Conservation (phyloP, 2,797 vertebrate genomes). For the Ataeniobius toweri region DNA sequence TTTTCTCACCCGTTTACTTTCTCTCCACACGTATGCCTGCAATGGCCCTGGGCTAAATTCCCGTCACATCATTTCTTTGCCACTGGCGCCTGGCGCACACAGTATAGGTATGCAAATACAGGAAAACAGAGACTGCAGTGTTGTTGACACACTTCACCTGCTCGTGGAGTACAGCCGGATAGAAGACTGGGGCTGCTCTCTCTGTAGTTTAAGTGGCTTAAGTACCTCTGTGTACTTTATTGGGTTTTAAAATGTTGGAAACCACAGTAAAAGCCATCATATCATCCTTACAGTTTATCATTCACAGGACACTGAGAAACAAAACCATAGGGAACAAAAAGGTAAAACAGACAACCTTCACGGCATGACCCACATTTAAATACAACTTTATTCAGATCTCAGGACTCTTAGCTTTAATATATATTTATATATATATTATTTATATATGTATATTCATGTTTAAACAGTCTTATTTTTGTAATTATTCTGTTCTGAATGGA, state of each 20-base stretch:
- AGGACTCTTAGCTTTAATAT: conserved; percentile 71
- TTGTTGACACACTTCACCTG: conserved; percentile 60
- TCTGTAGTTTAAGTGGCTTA: conserved; percentile 50
- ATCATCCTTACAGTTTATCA: conserved; percentile 79
- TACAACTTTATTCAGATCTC: conserved; percentile 83
- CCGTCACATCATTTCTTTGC: conserved; percentile 68
- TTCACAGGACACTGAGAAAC: conserved; percentile 74
- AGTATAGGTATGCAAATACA: conserved; percentile 71
- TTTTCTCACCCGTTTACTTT: conserved; percentile 30
- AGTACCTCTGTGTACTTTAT: conserved; percentile 78
- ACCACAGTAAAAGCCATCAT: conserved; percentile 81
- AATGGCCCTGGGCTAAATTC: conserved; percentile 42
- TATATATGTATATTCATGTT: conserved; percentile 66
- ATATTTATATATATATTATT: conserved; percentile 42
- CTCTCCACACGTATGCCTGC: conserved; percentile 46
- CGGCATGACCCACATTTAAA: conserved; percentile 81
- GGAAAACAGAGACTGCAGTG: conserved; percentile 66
- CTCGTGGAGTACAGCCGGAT: conserved; percentile 50
- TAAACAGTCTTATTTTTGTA: conserved; percentile 57
- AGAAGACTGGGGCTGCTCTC: conserved; percentile 46
- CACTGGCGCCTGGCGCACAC: conserved; percentile 45
- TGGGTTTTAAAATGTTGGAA: conserved; percentile 75
- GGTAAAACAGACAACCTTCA: conserved; percentile 74
- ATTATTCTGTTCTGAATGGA: conserved; percentile 61
- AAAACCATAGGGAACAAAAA: conserved; percentile 66